phyloP scores from a whole-genome alignment of 2,888 invertebrate species.

The Ganaspis brasiliensis region DNA sequence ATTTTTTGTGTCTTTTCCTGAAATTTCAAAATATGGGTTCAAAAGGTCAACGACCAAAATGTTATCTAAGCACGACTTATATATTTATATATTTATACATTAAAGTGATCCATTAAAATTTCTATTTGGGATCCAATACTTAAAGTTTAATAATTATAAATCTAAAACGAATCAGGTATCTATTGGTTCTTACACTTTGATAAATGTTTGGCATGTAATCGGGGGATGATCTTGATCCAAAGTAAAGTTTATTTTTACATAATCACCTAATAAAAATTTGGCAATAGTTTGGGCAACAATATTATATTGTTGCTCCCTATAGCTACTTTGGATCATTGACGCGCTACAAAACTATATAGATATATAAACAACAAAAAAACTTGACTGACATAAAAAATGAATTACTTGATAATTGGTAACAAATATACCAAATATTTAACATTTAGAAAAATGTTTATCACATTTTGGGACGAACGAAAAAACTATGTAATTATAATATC shows the following conservation, averaged over 20 bases:
- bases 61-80: constrained; percentile 24
- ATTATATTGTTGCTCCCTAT: background rate
- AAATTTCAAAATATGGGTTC: constrained; percentile 30
- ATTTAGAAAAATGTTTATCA: constrained; percentile 11
- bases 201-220: constrained; percentile 29
- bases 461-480: background rate
- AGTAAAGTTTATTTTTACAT: constrained; percentile 8
- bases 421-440: background rate
- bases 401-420: background rate
- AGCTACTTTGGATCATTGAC: constrained; percentile 2
- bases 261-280: constrained; percentile 18
- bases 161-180: constrained; percentile 36
- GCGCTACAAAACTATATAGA: background rate
- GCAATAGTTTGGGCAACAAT: background rate
- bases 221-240: constrained; percentile 2
- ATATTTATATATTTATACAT: constrained; percentile 23
- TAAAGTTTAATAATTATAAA: constrained; percentile 7
- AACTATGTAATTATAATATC: constrained; percentile 14
- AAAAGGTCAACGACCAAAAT: constrained; percentile 32
- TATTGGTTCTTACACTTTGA: constrained; percentile 32
- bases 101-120: constrained; percentile 11
- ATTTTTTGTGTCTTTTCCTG: background rate
- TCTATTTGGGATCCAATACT: background rate
- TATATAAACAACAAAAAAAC: too few relatives aligned
- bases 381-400: constrained; percentile 4